Base-by-base conservation (phyloP, 2,888 invertebrate species). In the Polydrusus pterygomalis region DNA sequence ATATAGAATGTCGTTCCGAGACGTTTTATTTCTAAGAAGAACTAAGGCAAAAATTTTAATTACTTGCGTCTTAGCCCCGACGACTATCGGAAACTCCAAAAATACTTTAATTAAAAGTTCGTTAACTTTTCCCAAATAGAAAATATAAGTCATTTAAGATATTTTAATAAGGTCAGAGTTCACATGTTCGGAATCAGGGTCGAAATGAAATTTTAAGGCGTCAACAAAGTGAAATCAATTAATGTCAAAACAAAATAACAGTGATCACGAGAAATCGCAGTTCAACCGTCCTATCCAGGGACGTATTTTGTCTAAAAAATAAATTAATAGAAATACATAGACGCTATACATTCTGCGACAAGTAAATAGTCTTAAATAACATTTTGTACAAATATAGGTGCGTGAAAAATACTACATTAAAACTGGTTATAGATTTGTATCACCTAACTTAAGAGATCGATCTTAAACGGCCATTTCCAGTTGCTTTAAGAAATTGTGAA, bases 41-140 rank as follows among this genome's bases (percentile, higher is more conserved):
- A 34, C 58, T 60, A 18, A 17, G 38, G 18, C 58, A 38, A 60
- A 60, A 38, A 60, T 58, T 58, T 58, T 58, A 58, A 58, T 60
- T 60, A 60, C 38, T 60, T 38, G 18, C 38, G 58, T 60, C 58
- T 60, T 60, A 38, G 58, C 18, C 38, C 56, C 15, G 25, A 10
- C n/a, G 56, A 34, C 34, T 56, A 56, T 60, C 58, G 38, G 18
- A 17, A 7, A 15, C 38, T 17, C 38, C 58, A 18, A 60, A 60
- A 60, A 38, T 60, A 60, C 7, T 38, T 60, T 60, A 60, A 60
- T 60, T 60, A 60, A 60, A 60, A 60, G 58, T 60, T 60, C 58
- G 34, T 60, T 60, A 60, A 40, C 25, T 51, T 56, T 34, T n/a
- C 34, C 56, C 8, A n/a, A 56, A 56, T 9, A n/a, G 34, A 56